Conservation (phyloP, 2,797 vertebrate species). For the Aeoliscus strigatus region DNA sequence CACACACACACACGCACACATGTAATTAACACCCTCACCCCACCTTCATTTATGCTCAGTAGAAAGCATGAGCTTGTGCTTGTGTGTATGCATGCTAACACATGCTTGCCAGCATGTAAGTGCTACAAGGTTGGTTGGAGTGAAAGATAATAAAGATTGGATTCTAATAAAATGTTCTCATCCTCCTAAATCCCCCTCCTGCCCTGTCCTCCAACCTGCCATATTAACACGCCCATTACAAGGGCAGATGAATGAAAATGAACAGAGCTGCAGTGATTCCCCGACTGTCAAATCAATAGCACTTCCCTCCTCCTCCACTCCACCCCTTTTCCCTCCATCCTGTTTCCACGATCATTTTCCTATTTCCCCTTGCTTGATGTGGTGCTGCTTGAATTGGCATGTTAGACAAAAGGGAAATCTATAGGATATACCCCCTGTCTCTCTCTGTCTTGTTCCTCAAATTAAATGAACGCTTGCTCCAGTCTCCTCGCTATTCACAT, state of each 20-base stretch:
- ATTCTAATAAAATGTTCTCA: constrained; percentile 73
- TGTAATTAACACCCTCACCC: constrained; percentile 55
- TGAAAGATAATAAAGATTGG: constrained; percentile 71
- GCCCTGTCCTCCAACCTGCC: constrained; percentile 57
- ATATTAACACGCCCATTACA: constrained; percentile 74
- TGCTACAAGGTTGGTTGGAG: constrained; percentile 33
- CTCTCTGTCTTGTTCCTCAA: constrained; percentile 33
- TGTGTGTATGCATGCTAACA: constrained; percentile 20
- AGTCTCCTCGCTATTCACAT: constrained; percentile 64
- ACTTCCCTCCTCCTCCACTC: constrained; percentile 45
- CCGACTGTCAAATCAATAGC: constrained; percentile 73
- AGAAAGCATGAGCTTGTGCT: constrained; percentile 6
- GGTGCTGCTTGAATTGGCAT: constrained; percentile 70
- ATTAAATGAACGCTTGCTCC: constrained; percentile 62
- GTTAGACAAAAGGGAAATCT: constrained; percentile 73
- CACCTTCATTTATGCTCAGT: constrained; percentile 25
- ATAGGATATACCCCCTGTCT: constrained; percentile 45
- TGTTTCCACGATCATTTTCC: constrained; percentile 63
- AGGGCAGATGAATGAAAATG: constrained; percentile 75
- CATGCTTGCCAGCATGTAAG: constrained; percentile 21
- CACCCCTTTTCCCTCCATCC: constrained; percentile 45
- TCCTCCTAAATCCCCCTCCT: constrained; percentile 56
- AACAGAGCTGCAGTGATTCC: constrained; percentile 71
- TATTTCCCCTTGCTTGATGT: constrained; percentile 63
- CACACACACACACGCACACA: constrained; percentile 3